Base-by-base conservation (phyloP, 2,888 invertebrate genomes). In the Thyatira batis region DNA sequence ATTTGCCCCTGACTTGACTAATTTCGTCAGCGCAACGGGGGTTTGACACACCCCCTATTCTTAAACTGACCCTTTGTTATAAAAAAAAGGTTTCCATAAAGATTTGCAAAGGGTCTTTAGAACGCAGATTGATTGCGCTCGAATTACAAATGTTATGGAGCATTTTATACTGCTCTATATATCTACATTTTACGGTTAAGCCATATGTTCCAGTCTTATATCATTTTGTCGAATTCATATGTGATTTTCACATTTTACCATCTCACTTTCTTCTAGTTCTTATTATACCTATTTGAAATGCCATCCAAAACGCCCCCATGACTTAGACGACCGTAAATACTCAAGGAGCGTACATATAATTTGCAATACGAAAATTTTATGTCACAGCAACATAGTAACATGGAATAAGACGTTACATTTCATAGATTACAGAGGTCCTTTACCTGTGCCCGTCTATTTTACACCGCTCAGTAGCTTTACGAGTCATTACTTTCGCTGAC, bases 401-500 rank as follows among this genome's bases (percentile, higher is more conserved):
- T 21, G 20, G 21, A 28, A 21, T 20, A 51, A 45, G 49, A 61
- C 53, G 53, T 55, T 54, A 55, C 55, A 55, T 56, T 60, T 45
- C 28, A 10, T 43, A 55, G 39, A 50, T 53, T 25, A 57, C 59
- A 53, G 52, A 62, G 76, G 73, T 71, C 73, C 64, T 78, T 78
- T 78, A 79, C 82, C 80, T 76, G 76, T 57, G 62, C 56, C 48
- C 65, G 70, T 76, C 76, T 71, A 76, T 82, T 85, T 82, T 85
- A 78, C 80, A 81, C 82, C 80, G 82, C 69, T 79, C 84, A 80
- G 80, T 80, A 77, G 79, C 79, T 89, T 89, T 87, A 89, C 85
- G 89, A 88, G 78, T 84, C 83, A 85, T 87, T 87, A 86, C 83
- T 83, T 85, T 83, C 80, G 85, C 87, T 90, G 90, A 86, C 89